A percentile compares a stretch with the other conserved stretches of the same genome.
phyloP scores from a whole-genome alignment of 2,888 invertebrate genomes.

The Hirtodrosophila trivittata region DNA sequence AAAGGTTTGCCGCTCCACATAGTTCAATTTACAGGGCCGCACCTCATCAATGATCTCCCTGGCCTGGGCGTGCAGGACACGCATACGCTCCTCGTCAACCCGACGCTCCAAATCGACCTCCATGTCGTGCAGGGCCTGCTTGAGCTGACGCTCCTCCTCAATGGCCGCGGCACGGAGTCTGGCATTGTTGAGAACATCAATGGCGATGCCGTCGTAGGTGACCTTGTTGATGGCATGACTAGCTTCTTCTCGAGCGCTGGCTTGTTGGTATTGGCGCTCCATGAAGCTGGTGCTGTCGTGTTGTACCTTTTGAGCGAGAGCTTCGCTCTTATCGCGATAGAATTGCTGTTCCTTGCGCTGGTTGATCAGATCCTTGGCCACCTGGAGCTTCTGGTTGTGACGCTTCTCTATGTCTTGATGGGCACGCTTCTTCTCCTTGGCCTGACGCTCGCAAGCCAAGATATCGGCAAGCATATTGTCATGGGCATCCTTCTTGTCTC shows the following conservation, averaged over 20 bases:
- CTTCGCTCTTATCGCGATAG: slow-evolving; percentile 29
- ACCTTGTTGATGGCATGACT: slow-evolving; percentile 6
- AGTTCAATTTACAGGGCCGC: slow-evolving; percentile 39
- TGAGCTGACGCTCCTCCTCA: slow-evolving; percentile 43
- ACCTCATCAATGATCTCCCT: slow-evolving; percentile 45
- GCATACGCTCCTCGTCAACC: slow-evolving; percentile 55
- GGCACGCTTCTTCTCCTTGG: slow-evolving; percentile 40
- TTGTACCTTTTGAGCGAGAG: too few species aligned
- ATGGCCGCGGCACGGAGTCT: slow-evolving; percentile 13
- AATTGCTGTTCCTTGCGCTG: slow-evolving; percentile 48
- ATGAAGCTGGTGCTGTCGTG: slow-evolving; percentile 61
- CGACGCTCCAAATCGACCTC: slow-evolving; percentile 45
- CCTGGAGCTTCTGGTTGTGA: slow-evolving; percentile 32
- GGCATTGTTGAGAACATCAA: slow-evolving; percentile 19
- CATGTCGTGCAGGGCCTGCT: slow-evolving; percentile 32
- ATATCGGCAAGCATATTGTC: slow-evolving; percentile 56
- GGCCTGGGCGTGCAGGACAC: slow-evolving; percentile 43
- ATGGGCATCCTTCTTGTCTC: slow-evolving; percentile 40
- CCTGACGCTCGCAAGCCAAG: slow-evolving; percentile 47
- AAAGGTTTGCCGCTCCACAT: too few species aligned
- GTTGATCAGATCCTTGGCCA: slow-evolving; percentile 50
- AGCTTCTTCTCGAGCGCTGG: slow-evolving; percentile 2
- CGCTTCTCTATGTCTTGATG: slow-evolving; percentile 16
- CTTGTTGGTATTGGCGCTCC: slow-evolving; percentile 51
- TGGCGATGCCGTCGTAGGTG: too few species aligned